Conservation (phyloP, 2,888 invertebrate genomes). For the Latrodectus elegans region DNA sequence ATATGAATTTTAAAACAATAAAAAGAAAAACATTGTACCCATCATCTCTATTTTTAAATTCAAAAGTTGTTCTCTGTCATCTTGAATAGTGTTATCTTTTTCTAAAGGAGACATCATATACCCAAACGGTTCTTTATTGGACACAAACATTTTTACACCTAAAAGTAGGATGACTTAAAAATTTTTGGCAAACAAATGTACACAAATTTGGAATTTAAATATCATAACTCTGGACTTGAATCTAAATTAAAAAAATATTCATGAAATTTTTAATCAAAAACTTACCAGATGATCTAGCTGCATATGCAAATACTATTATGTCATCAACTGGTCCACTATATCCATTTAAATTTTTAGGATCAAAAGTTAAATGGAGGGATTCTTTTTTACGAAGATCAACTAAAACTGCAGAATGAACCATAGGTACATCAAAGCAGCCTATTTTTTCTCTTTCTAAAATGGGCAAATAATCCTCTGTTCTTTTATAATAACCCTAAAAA, state of each 20-base stretch:
- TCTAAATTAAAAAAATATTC: slow-evolving; percentile 67
- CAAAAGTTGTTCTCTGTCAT: slow-evolving; percentile 83
- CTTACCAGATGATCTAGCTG: slow-evolving; percentile 83
- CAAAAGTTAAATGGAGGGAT: slow-evolving; percentile 83
- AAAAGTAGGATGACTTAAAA: not conserved
- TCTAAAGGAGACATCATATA: slow-evolving; percentile 88
- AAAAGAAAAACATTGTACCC: slow-evolving; percentile 76
- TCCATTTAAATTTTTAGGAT: slow-evolving; percentile 79
- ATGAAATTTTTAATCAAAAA: not conserved
- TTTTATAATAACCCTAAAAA: slow-evolving; percentile 81
- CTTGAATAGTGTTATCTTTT: slow-evolving; percentile 79
- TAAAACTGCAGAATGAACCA: slow-evolving; percentile 92
- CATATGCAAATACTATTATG: slow-evolving; percentile 91
- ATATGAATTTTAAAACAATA: not conserved
- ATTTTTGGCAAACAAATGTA: too few species aligned
- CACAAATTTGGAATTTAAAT: too few species aligned
- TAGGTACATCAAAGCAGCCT: slow-evolving; percentile 89
- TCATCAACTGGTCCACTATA: slow-evolving; percentile 89
- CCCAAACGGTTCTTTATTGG: slow-evolving; percentile 89
- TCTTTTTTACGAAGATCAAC: slow-evolving; percentile 82
- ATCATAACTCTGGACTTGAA: too few species aligned
- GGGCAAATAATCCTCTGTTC: slow-evolving; percentile 89
- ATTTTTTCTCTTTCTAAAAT: slow-evolving; percentile 80
- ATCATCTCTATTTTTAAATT: slow-evolving; percentile 86
- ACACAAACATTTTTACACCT: slow-evolving; percentile 82